A percentile compares a stretch with the other conserved stretches of the same genome.
phyloP scores from a whole-genome alignment of 2,888 invertebrate species.

The Argynnis bischoffii region DNA sequence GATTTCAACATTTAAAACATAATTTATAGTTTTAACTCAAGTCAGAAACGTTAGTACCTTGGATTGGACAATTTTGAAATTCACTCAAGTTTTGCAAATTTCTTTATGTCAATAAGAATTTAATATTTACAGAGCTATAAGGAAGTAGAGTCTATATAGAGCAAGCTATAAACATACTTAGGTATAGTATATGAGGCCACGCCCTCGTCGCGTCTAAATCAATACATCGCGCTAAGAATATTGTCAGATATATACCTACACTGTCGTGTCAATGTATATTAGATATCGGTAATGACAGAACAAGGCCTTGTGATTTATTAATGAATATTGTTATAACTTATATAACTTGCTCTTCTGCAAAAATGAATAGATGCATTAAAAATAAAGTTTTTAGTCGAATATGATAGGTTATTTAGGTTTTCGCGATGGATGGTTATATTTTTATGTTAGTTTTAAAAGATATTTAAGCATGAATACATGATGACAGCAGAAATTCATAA shows the following conservation, averaged over 20 bases:
- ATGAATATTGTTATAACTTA: neutral
- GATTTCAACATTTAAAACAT: too few species aligned
- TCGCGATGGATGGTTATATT: too few species aligned
- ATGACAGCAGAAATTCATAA: too few species aligned
- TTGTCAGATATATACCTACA: neutral
- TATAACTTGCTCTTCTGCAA: neutral
- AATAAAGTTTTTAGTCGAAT: too few species aligned
- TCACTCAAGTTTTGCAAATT: neutral
- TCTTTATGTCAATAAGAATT: neutral
- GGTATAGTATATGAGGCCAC: slow-evolving; percentile 20
- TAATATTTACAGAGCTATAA: neutral
- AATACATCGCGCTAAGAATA: slow-evolving; percentile 26
- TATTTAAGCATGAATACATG: too few species aligned
- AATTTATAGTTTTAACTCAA: too few species aligned
- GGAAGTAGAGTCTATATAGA: neutral
- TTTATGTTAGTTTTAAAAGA: too few species aligned
- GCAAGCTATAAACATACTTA: neutral
- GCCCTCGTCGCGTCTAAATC: slow-evolving; percentile 34
- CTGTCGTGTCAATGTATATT: neutral
- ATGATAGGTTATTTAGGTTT: too few species aligned
- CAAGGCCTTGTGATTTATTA: neutral
- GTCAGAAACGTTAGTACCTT: neutral
- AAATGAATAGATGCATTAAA: too few species aligned
- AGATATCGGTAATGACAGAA: neutral
- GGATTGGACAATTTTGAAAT: neutral